Evolutionary conservation across 1,140 invertebrate species (phyloP), one percentile per base, ranked within the genome.

Genomic region (Ylistrum balloti): DNA sequence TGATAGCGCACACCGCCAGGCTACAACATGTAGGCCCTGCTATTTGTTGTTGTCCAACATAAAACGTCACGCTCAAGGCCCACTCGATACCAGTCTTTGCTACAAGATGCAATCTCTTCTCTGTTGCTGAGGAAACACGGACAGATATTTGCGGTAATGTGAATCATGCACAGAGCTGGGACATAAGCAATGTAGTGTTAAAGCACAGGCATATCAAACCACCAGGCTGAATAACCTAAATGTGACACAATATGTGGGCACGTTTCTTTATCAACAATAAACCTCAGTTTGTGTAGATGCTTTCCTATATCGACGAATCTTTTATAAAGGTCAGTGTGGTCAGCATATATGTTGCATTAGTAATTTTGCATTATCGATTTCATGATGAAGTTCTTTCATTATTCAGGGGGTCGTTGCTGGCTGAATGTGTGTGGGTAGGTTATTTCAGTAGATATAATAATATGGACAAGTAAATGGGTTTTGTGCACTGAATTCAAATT

Each of bases 41-140:
- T 22, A 28, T 74, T 74, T n/a, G 22, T 74, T n/a, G 22, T 74
- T 74, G 56, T 74, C 56, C 9, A 17, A 74, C 56, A 28, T n/a
- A 38, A 5, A 45, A 45, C 41, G 41, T 45, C 41, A 45, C 41
- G 41, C 9, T 45, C 17, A 45, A 17, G 22, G 56, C 56, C 17
- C 22, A 74, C 56, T 74, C 56, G 56, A 74, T 74, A 74, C 56
- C n/a, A 74, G 56, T 74, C 56, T 74, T 45, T 45, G 17, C 41
- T 13, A 38, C 41, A 15, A 13, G 17, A 45, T 45, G 10, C 41
- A 45, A 17, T 45, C 41, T 45, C 41, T 28, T 22, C 9, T 9
- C n/a, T 74, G 56, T 74, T 74, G 56, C 56, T 74, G 56, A 74
- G 56, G 56, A 48, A 20, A 48, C 35, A 5, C 35, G 5, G 35